Evolutionary conservation across 2,113 vertebrate species (phyloP), one percentile per base, ranked within the genome.

Genomic region (Tychaedon coryphoeus): DNA sequence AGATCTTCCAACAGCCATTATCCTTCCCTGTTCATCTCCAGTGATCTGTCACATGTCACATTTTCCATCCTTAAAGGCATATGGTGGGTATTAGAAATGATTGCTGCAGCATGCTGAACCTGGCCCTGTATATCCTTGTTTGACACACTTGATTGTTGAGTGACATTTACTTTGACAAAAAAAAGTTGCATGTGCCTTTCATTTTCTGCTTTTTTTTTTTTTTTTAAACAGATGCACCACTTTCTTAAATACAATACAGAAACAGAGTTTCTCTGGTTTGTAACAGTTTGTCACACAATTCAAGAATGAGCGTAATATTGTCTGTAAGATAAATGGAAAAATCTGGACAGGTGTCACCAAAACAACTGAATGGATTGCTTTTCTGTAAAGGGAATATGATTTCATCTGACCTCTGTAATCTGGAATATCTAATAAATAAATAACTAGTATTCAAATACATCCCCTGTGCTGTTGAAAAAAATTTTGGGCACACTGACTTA

Each of bases 81-180:
- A 73, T 85, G 86, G 84, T 74, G 45, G 47, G 50, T 72, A 93
- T 96, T 95, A 96, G 70, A 42, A 48, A 60, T 90, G 95, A 90
- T 79, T 91, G 72, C 43, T 92, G 72, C 81, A 93, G 66, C 65
- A 85, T 92, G 89, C 76, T 67, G 53, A 64, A 92, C 57, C 81
- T 95, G 80, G 73, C 70, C 60, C 60, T 51, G 13, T 38, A 65
- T 70, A 81, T 33, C n/a, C 14, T 40, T 87, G 85, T 90, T 93
- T 93, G 78, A 90, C 88, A 90, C 36, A 22, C 43, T 36, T 57
- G 84, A 88, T 79, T 53, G 18, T 26, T 93, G 76, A 94, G 48
- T 86, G 81, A 77, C 50, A 43, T 90, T 94, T 93, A 84, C 53
- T 43, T 94, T 92, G 81, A 88, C 65, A 96, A 75, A 92, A 95